phyloP scores from a whole-genome alignment of 2,113 vertebrate species.

The Clupea harengus region DNA sequence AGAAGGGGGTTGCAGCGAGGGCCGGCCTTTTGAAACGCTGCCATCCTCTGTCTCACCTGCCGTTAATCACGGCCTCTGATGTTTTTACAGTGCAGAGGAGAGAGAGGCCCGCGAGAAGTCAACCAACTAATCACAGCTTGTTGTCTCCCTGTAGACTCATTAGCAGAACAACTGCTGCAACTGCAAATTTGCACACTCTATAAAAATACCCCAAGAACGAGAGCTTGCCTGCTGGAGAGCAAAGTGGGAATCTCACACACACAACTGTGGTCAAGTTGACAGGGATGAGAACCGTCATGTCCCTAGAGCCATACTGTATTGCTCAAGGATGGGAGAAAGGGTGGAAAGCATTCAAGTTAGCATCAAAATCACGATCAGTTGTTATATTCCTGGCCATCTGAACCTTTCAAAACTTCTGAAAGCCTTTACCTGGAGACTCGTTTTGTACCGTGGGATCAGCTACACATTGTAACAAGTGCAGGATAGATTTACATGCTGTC shows the following conservation, averaged over 20 bases:
- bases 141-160: not conserved
- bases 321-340: not conserved
- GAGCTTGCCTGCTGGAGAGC: not conserved
- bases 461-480: not conserved
- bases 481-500: slow-evolving; percentile 6
- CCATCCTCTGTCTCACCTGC: slow-evolving; percentile 32
- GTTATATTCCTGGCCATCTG: not conserved
- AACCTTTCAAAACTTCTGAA: slow-evolving; percentile 15
- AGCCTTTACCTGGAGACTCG: not conserved
- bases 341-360: not conserved
- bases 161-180: not conserved
- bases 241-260: not conserved
- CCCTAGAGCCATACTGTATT: not conserved
- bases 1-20: slow-evolving; percentile 22
- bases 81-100: slow-evolving; percentile 31
- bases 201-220: not conserved
- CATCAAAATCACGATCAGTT: not conserved
- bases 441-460: not conserved
- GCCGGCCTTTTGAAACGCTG: slow-evolving; percentile 26
- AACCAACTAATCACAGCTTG: slow-evolving; percentile 27
- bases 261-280: not conserved
- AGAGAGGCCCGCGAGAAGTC: slow-evolving; percentile 14
- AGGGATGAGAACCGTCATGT: not conserved
- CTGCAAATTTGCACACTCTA: slow-evolving; percentile 22
- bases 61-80: slow-evolving; percentile 27